These are phyloP conservation scores for Papilio polyxenes DNA, from an alignment of 1,140 invertebrate species.

Conservation along the genomic window DNA sequence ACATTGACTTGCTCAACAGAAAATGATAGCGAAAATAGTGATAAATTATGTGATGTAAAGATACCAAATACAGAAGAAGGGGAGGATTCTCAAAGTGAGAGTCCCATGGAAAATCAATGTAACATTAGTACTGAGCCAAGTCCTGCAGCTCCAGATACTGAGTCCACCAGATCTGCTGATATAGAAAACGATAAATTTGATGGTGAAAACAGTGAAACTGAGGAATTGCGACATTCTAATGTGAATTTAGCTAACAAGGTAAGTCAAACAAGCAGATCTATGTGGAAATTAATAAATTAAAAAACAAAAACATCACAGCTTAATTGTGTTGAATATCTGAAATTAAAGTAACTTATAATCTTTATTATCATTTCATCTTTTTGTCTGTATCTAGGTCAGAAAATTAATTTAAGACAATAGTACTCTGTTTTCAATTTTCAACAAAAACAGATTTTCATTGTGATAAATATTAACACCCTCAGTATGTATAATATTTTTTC, in stretches of 20 bases:
- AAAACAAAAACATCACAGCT: too few species aligned
- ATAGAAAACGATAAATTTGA: constrained; percentile 33
- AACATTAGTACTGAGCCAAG: constrained; percentile 54
- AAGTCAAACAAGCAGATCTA: background rate
- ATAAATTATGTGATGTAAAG: background rate
- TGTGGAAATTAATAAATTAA: too few species aligned
- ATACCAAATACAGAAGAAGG: constrained; percentile 18
- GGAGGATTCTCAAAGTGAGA: constrained; percentile 40
- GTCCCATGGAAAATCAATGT: constrained; percentile 44
- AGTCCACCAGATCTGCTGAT: constrained; percentile 43
- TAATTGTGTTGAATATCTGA: background rate
- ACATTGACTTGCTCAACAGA: constrained; percentile 8
- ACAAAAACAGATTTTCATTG: background rate
- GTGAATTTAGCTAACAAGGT: background rate
- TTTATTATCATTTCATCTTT: too few species aligned
- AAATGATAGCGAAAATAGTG: background rate
- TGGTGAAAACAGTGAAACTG: background rate
- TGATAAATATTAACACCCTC: background rate
- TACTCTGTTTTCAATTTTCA: background rate
- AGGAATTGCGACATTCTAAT: background rate
- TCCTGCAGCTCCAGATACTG: constrained; percentile 45
- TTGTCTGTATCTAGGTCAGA: background rate
- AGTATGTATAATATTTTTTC: background rate
- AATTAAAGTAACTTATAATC: too few species aligned
- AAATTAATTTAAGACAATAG: too few species aligned